Percentiles rank a stretch among this genome's conserved stretches.
Conservation (phyloP, 2,888 invertebrate genomes). For the Oxystoma pomonae region DNA sequence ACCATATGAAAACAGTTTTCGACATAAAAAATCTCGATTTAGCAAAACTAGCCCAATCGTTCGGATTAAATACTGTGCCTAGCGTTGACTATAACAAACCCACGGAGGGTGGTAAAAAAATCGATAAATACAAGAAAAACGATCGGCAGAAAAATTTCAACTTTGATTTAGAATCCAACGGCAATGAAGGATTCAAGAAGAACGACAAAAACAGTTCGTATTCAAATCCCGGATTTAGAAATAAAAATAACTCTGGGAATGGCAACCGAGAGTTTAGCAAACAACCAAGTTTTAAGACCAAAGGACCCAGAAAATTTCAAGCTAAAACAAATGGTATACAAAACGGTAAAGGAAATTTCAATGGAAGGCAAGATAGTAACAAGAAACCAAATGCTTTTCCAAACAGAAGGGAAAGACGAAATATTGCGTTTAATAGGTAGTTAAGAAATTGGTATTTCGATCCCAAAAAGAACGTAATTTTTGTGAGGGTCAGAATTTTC, state of each 20-base stretch:
- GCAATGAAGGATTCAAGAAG: neutral
- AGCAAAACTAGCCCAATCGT: conserved; percentile 81
- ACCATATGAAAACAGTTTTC: conserved; percentile 91
- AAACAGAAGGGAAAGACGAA: neutral
- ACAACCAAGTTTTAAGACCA: neutral
- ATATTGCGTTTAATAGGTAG: neutral
- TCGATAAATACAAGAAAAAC: neutral
- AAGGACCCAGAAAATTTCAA: neutral
- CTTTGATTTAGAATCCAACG: too few species aligned
- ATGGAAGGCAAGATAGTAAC: neutral
- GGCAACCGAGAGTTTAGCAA: neutral
- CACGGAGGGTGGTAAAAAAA: neutral
- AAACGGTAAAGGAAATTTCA: neutral
- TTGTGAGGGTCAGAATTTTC: too few species aligned
- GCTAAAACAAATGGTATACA: neutral
- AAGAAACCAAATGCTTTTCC: neutral
- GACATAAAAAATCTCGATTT: conserved; percentile 89
- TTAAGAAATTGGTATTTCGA: too few species aligned
- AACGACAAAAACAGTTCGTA: neutral
- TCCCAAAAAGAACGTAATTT: too few species aligned
- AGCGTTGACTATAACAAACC: conserved; percentile 79
- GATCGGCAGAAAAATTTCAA: neutral
- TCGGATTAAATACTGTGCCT: conserved; percentile 94
- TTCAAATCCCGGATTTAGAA: neutral
- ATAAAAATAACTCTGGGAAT: neutral